A percentile compares a stretch with the other conserved stretches of the same genome.
phyloP scores from a whole-genome alignment of 2,888 invertebrate species.

The Willowsia nigromaculata region DNA sequence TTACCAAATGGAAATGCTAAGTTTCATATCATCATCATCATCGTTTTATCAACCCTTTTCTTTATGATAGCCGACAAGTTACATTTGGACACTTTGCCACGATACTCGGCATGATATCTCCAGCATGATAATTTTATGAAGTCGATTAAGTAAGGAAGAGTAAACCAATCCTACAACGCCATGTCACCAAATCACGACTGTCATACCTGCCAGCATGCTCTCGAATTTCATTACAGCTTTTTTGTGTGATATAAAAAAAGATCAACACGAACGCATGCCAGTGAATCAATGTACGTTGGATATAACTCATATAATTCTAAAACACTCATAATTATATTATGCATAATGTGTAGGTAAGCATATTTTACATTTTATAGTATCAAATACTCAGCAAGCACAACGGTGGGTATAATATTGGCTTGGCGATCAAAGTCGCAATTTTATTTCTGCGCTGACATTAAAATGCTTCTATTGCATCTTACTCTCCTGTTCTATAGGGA shows the following conservation, averaged over 20 bases:
- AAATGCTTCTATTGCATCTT: neutral
- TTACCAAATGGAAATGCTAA: neutral
- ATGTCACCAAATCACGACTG: constrained; percentile 43
- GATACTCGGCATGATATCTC: neutral
- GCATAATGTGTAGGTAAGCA: no score
- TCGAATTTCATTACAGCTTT: neutral
- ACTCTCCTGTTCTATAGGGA: constrained; percentile 38
- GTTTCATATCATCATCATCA: neutral
- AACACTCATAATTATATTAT: neutral
- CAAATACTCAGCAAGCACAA: no score
- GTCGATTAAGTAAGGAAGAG: neutral
- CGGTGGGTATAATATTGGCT: neutral
- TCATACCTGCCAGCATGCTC: constrained; percentile 3
- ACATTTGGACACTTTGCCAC: neutral
- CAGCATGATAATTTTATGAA: neutral
- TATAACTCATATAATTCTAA: neutral
- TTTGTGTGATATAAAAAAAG: neutral
- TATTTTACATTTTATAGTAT: no score
- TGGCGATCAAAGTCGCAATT: neutral
- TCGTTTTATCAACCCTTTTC: neutral
- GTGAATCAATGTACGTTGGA: no score
- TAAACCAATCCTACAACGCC: constrained; percentile 36
- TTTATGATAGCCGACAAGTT: neutral
- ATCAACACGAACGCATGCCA: neutral
- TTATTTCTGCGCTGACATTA: neutral